Evolutionary conservation across 2,113 vertebrate genomes (phyloP), one percentile per base, ranked within the genome.

Genomic region (Arothron firmamentum): DNA sequence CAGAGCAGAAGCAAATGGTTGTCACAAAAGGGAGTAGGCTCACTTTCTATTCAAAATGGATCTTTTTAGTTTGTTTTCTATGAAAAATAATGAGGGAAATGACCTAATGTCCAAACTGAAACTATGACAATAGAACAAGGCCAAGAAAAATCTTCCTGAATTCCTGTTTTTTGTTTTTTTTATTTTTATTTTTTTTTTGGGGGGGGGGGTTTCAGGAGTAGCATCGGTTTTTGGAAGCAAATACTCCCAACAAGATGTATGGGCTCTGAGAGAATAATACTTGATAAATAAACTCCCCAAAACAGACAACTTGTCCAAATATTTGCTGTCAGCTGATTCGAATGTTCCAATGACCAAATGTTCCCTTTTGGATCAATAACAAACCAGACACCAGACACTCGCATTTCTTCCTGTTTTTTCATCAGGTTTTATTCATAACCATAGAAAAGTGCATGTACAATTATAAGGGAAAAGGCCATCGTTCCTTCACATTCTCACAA

Each of bases 201-300:
- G n/a, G n/a, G n/a, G n/a, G n/a, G n/a, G n/a, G 21, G 2, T 75
- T 21, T 15, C n/a, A 3, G 41, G 60, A 63, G 58, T 58, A 67
- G 50, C 23, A 6, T 20, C 5, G 17, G 66, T 64, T 76, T 72
- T 72, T 74, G 69, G 52, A 72, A 71, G 62, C 15, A 7, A 67
- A 68, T 57, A 43, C 57, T 59, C 81, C 67, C 63, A 64, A 53
- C 65, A 66, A 80, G 77, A 74, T 11, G 9, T 62, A 52, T n/a
- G 38, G 34, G 53, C 38, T 70, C 34, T 2, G 47, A 77, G 57
- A 70, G 60, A 72, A 82, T 57, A 77, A 78, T 70, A 78, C 65
- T 55, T 16, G 14, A 78, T 56, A 71, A 80, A 82, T 82, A 82
- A 77, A 82, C 74, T 71, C 74, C 31, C 48, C 16, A 56, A 74